phyloP scores from a whole-genome alignment of 2,888 invertebrate genomes.

The Troides oblongomaculatus region DNA sequence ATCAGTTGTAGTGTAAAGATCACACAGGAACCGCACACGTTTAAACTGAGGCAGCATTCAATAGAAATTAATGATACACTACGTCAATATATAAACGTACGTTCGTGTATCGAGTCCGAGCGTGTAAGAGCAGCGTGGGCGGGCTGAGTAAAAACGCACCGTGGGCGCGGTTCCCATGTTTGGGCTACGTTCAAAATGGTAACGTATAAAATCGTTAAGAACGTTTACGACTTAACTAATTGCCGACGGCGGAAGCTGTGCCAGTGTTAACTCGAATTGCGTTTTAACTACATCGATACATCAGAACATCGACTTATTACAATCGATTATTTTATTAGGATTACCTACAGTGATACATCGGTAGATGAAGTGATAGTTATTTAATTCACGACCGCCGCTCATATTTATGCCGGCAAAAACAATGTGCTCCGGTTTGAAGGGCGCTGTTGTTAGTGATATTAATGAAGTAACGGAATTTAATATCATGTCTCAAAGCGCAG shows the following conservation, averaged over 20 bases:
- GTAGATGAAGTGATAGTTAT: no score
- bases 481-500: no score
- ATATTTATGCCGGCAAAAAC: no score
- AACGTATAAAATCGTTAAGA: conserved; percentile 15
- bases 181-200: conserved; percentile 19
- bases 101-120: conserved; percentile 8
- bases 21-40: conserved; percentile 13
- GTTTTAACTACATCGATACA: background rate
- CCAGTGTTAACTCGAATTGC: background rate
- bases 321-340: no score
- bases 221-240: conserved; percentile 25
- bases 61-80: conserved; percentile 14
- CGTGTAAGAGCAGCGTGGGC: conserved; percentile 10
- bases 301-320: no score
- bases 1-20: background rate
- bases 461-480: no score
- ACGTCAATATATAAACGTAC: background rate
- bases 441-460: no score
- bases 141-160: conserved; percentile 17
- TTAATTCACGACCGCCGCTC: no score
- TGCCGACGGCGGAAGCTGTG: background rate
- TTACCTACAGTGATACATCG: no score
- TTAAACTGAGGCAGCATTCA: background rate
- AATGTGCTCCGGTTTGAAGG: no score
- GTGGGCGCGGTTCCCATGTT: conserved; percentile 18